Evolutionary conservation across 2,797 vertebrate genomes (phyloP).

Genomic region (Parambassis ranga): DNA sequence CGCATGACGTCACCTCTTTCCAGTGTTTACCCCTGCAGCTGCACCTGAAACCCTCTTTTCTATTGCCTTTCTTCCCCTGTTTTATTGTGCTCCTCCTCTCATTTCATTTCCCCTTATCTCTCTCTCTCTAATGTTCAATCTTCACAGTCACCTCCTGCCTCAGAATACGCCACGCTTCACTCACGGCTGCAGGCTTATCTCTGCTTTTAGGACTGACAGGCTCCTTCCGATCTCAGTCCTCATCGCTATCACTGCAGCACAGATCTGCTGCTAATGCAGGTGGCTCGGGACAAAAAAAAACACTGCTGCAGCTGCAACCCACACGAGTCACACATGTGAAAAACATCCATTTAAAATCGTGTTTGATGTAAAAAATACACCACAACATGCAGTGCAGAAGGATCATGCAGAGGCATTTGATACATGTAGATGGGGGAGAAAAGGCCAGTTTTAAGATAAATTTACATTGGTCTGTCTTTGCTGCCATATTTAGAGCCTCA

Average conservation of each 20-base stretch:
- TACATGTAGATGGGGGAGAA: too few relatives aligned
- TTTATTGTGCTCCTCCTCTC: background rate
- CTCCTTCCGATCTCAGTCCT: background rate
- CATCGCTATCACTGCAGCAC: constrained; percentile 3
- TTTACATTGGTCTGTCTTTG: too few relatives aligned
- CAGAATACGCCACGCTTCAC: background rate
- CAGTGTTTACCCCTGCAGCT: constrained; percentile 1
- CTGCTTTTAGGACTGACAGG: background rate
- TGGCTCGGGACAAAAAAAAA: background rate
- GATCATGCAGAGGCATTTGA: too few relatives aligned
- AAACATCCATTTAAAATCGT: background rate
- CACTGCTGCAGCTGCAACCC: background rate
- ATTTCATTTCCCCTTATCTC: background rate
- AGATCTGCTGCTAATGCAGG: background rate
- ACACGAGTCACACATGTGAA: background rate
- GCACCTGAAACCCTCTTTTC: background rate
- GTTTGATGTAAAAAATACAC: too few relatives aligned
- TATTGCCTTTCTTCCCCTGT: background rate
- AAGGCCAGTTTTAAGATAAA: too few relatives aligned
- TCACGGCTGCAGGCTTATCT: background rate
- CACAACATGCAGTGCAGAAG: too few relatives aligned
- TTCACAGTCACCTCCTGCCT: background rate
- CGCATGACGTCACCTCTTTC: background rate
- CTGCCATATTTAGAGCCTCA: too few relatives aligned
- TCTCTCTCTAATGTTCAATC: too few relatives aligned